phyloP scores from a whole-genome alignment of 2,888 invertebrate species.

The Acanthosoma haemorrhoidale region DNA sequence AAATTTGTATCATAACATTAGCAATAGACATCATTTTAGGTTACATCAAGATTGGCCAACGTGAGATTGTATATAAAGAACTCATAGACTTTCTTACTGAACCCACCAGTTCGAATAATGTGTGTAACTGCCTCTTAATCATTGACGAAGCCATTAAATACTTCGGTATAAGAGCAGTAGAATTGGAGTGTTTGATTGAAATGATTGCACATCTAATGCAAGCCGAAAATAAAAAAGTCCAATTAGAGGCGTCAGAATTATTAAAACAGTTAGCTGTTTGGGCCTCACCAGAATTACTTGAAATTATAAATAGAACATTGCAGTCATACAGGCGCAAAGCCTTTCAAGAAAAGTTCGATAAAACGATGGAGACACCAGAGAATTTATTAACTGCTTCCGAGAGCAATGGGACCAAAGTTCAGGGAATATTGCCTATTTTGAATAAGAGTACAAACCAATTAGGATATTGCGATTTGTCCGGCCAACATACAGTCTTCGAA shows the following conservation, averaged over 20 bases:
- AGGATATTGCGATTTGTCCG: too few relatives aligned
- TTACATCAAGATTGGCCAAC: background rate
- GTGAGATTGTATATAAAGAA: background rate
- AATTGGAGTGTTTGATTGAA: background rate
- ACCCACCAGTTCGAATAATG: background rate
- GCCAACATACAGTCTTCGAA: background rate
- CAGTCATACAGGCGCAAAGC: background rate
- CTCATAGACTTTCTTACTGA: background rate
- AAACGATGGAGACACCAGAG: too few relatives aligned
- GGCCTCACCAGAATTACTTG: background rate
- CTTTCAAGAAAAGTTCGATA: too few relatives aligned
- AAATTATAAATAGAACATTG: background rate
- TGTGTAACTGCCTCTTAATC: background rate
- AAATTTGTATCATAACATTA: background rate
- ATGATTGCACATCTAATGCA: background rate
- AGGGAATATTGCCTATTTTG: too few relatives aligned
- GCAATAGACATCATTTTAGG: background rate
- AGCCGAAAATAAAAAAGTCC: background rate
- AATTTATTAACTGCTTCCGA: too few relatives aligned
- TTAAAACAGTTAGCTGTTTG: background rate
- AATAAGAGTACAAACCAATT: too few relatives aligned
- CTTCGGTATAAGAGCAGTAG: background rate
- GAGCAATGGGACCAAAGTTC: too few relatives aligned
- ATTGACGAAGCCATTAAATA: background rate
- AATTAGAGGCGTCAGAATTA: background rate